Conservation (phyloP, 2,113 vertebrate genomes). For the Entomyzon cyanotis region DNA sequence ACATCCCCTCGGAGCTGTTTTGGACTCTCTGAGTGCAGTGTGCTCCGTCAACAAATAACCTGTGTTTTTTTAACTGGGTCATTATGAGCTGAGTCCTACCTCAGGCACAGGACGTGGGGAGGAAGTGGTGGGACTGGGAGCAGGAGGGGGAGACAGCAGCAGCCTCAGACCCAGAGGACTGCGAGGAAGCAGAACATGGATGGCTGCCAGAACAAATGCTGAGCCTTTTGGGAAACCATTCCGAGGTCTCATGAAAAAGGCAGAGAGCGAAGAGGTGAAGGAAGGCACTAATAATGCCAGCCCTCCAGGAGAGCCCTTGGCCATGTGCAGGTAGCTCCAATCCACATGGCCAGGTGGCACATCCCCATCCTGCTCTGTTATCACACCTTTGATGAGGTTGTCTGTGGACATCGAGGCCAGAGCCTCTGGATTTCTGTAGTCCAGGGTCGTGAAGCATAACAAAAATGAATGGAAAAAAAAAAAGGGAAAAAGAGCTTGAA, state of each 20-base stretch:
- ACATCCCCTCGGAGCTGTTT: constrained; percentile 25
- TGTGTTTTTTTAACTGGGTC: constrained; percentile 55
- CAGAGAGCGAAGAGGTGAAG: background rate
- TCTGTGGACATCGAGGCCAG: background rate
- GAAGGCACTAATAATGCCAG: background rate
- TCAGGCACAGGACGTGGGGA: constrained; percentile 1
- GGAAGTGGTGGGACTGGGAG: constrained; percentile 48
- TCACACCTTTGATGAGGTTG: background rate
- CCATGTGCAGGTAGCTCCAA: background rate
- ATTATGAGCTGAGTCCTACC: background rate
- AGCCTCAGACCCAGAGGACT: constrained; percentile 18
- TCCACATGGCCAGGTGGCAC: background rate
- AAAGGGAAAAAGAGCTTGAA: background rate
- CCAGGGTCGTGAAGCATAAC: background rate
- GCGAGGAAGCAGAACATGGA: constrained; percentile 20
- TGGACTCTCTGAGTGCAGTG: background rate
- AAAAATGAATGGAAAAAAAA: background rate
- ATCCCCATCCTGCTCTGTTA: rapidly evolving
- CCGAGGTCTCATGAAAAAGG: background rate
- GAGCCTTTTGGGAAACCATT: background rate
- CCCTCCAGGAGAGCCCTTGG: background rate
- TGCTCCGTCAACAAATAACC: constrained; percentile 49
- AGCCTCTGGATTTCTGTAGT: background rate
- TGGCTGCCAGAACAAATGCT: constrained; percentile 51
- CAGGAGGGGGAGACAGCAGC: background rate